Evolutionary conservation across 2,113 vertebrate genomes (phyloP).

Genomic region (Henicopernis longicauda): DNA sequence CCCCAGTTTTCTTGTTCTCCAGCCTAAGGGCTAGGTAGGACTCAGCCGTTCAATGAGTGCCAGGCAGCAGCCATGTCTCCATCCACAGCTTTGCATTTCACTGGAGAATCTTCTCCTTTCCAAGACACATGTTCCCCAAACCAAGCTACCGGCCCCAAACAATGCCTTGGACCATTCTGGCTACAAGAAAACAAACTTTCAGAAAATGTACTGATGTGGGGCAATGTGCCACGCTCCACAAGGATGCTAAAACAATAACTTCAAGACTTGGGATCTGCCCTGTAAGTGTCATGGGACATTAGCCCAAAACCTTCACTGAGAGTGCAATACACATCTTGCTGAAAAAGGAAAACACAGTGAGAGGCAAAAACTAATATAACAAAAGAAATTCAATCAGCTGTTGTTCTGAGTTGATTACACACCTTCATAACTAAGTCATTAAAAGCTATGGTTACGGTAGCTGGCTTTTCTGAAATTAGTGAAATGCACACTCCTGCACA

Average conservation of each 20-base stretch:
- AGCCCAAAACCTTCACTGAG: not conserved
- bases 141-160: not conserved
- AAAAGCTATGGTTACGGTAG: not conserved
- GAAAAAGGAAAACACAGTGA: not conserved
- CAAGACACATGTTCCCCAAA: not conserved
- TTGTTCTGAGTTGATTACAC: not conserved
- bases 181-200: not conserved
- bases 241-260: not conserved
- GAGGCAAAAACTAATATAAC: not conserved
- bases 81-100: not conserved
- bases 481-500: not conserved
- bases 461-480: not conserved
- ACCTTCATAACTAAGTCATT: not conserved
- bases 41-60: not conserved
- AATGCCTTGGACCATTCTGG: not conserved
- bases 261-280: not conserved
- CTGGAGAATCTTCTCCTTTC: not conserved
- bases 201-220: not conserved
- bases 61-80: not conserved
- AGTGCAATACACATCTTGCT: not conserved
- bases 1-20: not conserved
- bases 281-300: not conserved
- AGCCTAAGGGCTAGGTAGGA: not conserved
- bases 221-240: not conserved
- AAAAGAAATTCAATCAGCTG: not conserved